Percentiles rank a stretch among this genome's conserved stretches.
phyloP scores from a whole-genome alignment of 2,888 invertebrate genomes.

The Sylvicola cinctus region DNA sequence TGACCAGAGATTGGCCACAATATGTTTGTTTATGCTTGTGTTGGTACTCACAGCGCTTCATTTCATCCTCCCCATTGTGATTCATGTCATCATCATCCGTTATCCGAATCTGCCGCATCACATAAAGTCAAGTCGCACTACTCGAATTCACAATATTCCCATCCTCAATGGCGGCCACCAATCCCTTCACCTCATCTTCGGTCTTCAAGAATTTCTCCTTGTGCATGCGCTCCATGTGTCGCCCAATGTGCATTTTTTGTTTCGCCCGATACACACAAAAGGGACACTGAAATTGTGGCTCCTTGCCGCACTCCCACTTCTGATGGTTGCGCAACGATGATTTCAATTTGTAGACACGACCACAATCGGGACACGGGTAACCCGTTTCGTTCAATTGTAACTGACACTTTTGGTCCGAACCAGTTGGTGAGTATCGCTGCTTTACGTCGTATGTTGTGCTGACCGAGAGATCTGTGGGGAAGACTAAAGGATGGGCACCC shows the following conservation, averaged over 20 bases:
- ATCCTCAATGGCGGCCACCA: too few relatives aligned
- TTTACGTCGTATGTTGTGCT: constrained; percentile 6
- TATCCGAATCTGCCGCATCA: too few relatives aligned
- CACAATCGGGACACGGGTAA: constrained; percentile 64
- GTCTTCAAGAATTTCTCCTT: constrained; percentile 31
- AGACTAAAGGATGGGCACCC: constrained; percentile 25
- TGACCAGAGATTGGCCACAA: too few relatives aligned
- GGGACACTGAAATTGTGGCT: constrained; percentile 64
- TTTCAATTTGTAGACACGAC: constrained; percentile 68
- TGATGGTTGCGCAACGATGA: constrained; percentile 66
- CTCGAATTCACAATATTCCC: too few relatives aligned
- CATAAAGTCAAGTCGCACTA: too few relatives aligned
- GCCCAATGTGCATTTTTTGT: constrained; percentile 66
- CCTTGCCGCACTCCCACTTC: constrained; percentile 73
- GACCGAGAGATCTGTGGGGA: constrained; percentile 23
- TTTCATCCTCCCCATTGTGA: too few relatives aligned
- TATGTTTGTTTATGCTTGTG: too few relatives aligned
- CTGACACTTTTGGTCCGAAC: constrained; percentile 7
- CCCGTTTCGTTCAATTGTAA: constrained; percentile 23
- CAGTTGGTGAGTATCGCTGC: constrained; percentile 2
- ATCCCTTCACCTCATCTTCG: too few relatives aligned
- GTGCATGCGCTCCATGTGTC: constrained; percentile 68
- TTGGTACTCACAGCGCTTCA: too few relatives aligned
- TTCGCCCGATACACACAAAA: constrained; percentile 69
- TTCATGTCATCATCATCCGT: too few relatives aligned